Percentiles rank a stretch among this genome's conserved stretches.
Evolutionary conservation across 2,797 vertebrate genomes (phyloP).

Genomic region (Aplochiton taeniatus): DNA sequence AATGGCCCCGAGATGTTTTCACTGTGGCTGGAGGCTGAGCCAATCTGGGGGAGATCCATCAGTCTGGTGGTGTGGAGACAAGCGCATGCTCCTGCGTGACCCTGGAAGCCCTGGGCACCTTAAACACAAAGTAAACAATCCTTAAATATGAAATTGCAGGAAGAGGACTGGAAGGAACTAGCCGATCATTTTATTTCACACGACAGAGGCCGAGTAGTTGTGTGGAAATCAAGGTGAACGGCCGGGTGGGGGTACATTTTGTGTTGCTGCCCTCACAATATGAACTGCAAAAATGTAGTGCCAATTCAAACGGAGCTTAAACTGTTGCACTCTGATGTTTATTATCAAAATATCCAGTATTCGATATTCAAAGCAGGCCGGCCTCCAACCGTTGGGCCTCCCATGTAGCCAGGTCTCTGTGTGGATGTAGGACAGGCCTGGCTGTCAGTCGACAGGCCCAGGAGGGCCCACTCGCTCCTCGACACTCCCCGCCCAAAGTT

Average conservation of each 20-base stretch:
- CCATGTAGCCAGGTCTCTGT: not conserved
- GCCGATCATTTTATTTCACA: constrained; percentile 19
- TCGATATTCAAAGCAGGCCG: constrained; percentile 49
- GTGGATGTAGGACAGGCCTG: constrained; percentile 48
- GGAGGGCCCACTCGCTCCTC: not conserved
- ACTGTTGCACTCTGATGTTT: constrained; percentile 31
- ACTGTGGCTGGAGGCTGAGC: constrained; percentile 39
- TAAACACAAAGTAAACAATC: constrained; percentile 1
- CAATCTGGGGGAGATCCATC: constrained; percentile 51
- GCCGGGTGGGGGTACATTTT: no score
- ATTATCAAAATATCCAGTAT: constrained; percentile 56
- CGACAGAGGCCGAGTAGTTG: not conserved
- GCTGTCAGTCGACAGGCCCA: constrained; percentile 36
- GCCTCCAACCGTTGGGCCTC: constrained; percentile 1
- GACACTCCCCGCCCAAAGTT: constrained; percentile 33
- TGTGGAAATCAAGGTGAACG: no score
- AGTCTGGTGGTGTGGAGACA: constrained; percentile 11
- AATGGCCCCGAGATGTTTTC: constrained; percentile 45
- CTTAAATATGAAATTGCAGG: not conserved
- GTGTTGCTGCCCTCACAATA: no score
- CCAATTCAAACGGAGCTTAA: not conserved
- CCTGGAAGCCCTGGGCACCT: not conserved
- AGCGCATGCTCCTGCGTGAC: constrained; percentile 6
- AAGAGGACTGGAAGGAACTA: constrained; percentile 6
- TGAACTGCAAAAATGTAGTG: no score